These are phyloP conservation scores for Alosa sapidissima DNA, from an alignment of 2,797 vertebrate genomes.

Conservation along the genomic window DNA sequence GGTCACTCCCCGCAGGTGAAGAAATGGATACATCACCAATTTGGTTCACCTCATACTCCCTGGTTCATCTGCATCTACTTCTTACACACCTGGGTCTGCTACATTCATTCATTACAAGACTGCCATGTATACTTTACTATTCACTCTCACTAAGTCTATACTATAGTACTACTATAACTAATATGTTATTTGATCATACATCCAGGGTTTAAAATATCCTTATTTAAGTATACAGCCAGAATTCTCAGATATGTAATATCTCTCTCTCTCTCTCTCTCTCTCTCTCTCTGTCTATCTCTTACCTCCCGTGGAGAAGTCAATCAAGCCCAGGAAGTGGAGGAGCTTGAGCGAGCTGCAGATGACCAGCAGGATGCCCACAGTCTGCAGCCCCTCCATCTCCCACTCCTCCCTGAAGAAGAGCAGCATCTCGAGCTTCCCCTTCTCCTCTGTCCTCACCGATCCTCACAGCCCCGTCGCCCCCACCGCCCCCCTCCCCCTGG, in stretches of 20 bases:
- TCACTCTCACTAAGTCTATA: not conserved
- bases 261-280: conserved; percentile 9
- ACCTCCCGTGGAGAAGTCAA: conserved; percentile 77
- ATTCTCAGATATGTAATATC: not conserved
- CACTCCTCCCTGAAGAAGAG: conserved; percentile 74
- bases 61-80: not conserved
- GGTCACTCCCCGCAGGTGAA: not conserved
- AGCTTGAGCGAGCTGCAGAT: conserved; percentile 83
- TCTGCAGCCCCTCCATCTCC: conserved; percentile 83
- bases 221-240: not conserved
- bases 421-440: conserved; percentile 71
- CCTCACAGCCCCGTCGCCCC: not conserved
- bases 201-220: not conserved
- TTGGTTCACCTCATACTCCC: not conserved
- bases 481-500: not conserved
- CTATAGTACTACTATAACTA: not conserved
- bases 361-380: conserved; percentile 79
- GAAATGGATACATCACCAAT: not conserved
- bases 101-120: not conserved
- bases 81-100: not conserved
- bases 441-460: not conserved
- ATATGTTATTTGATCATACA: not conserved
- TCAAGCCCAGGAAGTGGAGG: conserved; percentile 85
- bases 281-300: conserved; percentile 57
- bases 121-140: not conserved